Conservation (phyloP, 2,888 invertebrate species). For the Hypselothyrea guttata region DNA sequence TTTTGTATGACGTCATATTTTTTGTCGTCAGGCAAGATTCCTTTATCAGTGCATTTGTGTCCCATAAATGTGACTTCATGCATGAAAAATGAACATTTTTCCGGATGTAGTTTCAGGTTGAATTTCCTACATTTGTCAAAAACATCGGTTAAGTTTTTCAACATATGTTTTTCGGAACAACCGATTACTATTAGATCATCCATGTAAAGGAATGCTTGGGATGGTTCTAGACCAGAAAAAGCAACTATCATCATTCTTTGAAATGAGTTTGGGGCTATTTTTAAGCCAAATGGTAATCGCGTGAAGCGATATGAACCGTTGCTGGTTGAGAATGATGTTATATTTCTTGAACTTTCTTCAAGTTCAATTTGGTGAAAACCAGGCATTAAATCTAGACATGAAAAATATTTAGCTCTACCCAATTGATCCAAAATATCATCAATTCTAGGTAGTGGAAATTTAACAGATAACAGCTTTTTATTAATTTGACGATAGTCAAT, state of each 20-base stretch:
- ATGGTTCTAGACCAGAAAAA: no score
- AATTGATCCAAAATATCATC: conserved; percentile 3
- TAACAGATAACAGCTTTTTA: no score
- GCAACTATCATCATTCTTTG: no score
- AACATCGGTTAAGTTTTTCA: conserved; percentile 4
- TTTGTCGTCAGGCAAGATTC: neutral
- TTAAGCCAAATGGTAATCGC: no score
- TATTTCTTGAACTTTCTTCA: conserved; percentile 4
- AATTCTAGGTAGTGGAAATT: conserved; percentile 5
- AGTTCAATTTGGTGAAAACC: neutral
- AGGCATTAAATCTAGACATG: neutral
- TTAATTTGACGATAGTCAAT: no score
- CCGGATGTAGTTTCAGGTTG: neutral
- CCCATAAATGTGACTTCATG: neutral
- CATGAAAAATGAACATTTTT: conserved; percentile 2
- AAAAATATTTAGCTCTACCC: neutral
- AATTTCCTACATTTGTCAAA: conserved; percentile 2
- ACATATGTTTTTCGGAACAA: conserved; percentile 9
- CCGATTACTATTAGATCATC: conserved; percentile 11
- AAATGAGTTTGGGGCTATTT: no score
- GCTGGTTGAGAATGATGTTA: no score
- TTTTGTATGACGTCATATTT: neutral
- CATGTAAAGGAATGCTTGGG: neutral
- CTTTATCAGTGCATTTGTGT: neutral
- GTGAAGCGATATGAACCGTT: no score